phyloP scores from a whole-genome alignment of 2,797 vertebrate genomes.

The Allobates femoralis region DNA sequence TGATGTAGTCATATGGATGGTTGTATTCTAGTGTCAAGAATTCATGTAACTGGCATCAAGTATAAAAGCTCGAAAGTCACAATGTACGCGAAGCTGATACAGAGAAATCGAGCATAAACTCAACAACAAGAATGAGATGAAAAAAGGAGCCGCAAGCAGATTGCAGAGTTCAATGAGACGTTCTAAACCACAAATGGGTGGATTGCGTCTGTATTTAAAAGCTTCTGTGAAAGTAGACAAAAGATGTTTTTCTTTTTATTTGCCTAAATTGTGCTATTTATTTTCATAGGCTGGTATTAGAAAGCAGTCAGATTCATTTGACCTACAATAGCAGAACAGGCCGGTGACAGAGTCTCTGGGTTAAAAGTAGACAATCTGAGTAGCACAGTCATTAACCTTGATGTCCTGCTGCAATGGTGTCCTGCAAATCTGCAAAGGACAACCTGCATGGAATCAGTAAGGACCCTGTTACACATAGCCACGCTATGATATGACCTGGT shows the following conservation, averaged over 20 bases:
- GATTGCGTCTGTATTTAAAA: background rate
- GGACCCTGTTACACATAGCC: no score
- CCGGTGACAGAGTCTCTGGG: background rate
- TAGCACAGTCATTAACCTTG: no score
- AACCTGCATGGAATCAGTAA: no score
- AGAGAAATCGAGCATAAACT: no score
- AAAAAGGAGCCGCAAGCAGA: background rate
- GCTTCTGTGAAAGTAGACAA: background rate
- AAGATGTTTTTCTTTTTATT: background rate
- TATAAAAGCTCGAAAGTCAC: constrained; percentile 12
- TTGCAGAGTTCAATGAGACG: background rate
- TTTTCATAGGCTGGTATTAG: background rate
- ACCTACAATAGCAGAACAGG: background rate
- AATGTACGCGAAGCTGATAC: background rate
- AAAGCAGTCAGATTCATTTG: no score
- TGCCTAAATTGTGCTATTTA: background rate
- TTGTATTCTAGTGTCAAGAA: constrained; percentile 42
- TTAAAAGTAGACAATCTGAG: background rate
- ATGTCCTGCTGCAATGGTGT: no score
- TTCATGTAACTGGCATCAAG: constrained; percentile 40
- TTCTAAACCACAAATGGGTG: background rate
- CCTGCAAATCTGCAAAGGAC: no score
- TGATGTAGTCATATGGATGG: no score
- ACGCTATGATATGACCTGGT: no score
- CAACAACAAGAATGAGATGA: background rate